Evolutionary conservation across 2,113 vertebrate species (phyloP).

Genomic region (Podilymbus podiceps): DNA sequence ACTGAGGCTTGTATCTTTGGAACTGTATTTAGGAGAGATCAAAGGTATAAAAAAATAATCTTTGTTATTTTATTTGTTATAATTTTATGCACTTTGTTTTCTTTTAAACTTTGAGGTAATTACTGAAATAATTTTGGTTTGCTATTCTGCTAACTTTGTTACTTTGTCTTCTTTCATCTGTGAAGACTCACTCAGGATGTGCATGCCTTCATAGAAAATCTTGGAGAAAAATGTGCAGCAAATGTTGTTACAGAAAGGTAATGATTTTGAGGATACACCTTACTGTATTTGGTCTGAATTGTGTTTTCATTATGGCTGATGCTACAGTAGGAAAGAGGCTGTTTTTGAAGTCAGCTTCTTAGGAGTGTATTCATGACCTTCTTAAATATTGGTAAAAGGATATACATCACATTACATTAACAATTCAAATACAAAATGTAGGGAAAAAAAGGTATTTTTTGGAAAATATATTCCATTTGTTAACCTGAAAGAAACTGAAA

Average conservation of each 20-base stretch:
- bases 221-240: constrained; percentile 82
- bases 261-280: not conserved
- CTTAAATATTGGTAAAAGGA: not conserved
- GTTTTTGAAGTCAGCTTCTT: not conserved
- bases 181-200: constrained; percentile 88
- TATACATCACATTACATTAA: not conserved
- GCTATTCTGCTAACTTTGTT: not conserved
- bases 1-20: constrained; percentile 89
- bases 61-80: not conserved
- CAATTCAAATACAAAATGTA: not conserved
- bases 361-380: not conserved
- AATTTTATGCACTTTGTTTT: not conserved
- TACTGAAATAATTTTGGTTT: not conserved
- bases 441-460: not conserved
- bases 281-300: not conserved
- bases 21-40: constrained; percentile 89
- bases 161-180: constrained; percentile 16
- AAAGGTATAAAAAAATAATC: constrained; percentile 75
- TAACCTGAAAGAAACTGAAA: not conserved
- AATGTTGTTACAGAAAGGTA: constrained; percentile 80
- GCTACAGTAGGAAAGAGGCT: not conserved
- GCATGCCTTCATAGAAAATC: constrained; percentile 85
- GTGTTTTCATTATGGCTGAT: not conserved
- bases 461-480: not conserved
- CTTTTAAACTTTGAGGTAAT: not conserved